Evolutionary conservation across 2,888 invertebrate genomes (phyloP), one percentile per base, ranked within the genome.

Genomic region (Melinaea marsaeus): DNA sequence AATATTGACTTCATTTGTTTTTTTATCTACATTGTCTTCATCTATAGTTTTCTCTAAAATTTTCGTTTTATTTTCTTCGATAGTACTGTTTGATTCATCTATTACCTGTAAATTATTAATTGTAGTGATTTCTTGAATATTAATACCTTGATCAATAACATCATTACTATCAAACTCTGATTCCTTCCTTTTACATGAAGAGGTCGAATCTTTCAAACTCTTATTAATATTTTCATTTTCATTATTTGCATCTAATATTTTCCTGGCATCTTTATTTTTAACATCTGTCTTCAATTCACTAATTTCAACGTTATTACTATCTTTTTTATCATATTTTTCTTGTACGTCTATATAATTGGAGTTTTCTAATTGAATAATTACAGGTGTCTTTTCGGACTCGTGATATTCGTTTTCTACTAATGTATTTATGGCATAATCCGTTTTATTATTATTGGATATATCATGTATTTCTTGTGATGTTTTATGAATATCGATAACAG

Each of bases 21-120:
- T 64, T 11, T 64, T 58, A 22, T 65, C 59, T 34, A 69, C 62
- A 61, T 75, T 68, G 51, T 75, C 70, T 46, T 58, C 7, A 37
- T 37, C 32, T 13, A 45, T 55, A 42, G 7, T 55, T 58, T 46
- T 60, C 57, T 47, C 46, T 33, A 58, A n/a, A 34, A 32, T 46
- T 34, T 45, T 58, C 7, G 47, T 22, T 11, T 32, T 58, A n/a
- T 58, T n/a, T 58, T 33, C 13, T 58, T 34, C 33, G 32, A 33
- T 58, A 11, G 32, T 46, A 46, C 13, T 32, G 33, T 58, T n/a
- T 58, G 46, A 3, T n/a, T 47, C 11, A 47, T 46, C 33, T 33
- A 34, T 46, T 58, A 45, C 13, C n/a, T 73, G 71, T 56, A 71
- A 69, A 62, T 72, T 65, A 55, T 65, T 34, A 5, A 13, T 59